Percentiles rank a stretch among this genome's conserved stretches.
Conservation (phyloP, 2,797 vertebrate species). For the Coranthus polyacanthus region DNA sequence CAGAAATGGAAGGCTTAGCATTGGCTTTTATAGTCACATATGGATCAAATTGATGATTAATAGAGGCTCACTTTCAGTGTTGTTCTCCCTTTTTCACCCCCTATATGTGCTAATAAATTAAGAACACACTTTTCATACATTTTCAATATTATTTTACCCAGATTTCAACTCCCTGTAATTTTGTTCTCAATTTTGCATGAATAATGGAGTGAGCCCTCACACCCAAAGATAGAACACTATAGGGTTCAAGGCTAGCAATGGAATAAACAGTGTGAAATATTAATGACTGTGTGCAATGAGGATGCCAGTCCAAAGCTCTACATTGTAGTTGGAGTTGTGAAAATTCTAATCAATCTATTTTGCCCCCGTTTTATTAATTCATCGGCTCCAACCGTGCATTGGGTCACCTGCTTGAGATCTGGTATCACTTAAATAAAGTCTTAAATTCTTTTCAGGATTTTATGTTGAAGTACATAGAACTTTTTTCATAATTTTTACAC, state of each 20-base stretch:
- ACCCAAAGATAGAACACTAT: constrained; percentile 10
- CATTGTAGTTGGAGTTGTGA: constrained; percentile 19
- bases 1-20: constrained; percentile 36
- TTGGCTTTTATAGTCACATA: constrained; percentile 12
- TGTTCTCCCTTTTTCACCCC: background rate
- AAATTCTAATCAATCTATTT: constrained; percentile 6
- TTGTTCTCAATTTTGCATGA: constrained; percentile 29
- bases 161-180: constrained; percentile 8
- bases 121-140: background rate
- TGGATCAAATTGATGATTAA: constrained; percentile 22
- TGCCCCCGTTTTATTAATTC: constrained; percentile 20
- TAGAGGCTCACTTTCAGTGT: background rate
- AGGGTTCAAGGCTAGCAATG: constrained; percentile 38
- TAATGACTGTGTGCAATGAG: constrained; percentile 38
- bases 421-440: background rate
- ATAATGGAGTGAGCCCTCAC: constrained; percentile 1
- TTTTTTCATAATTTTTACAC: no score
- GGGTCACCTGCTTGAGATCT: background rate
- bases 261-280: constrained; percentile 62
- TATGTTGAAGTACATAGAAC: no score
- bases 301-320: constrained; percentile 7
- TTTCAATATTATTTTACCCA: constrained; percentile 15
- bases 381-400: no score
- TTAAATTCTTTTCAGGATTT: constrained; percentile 2
- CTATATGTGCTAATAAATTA: background rate